Evolutionary conservation across 2,797 vertebrate genomes (phyloP).

Genomic region (Lophotriccus pileatus): DNA sequence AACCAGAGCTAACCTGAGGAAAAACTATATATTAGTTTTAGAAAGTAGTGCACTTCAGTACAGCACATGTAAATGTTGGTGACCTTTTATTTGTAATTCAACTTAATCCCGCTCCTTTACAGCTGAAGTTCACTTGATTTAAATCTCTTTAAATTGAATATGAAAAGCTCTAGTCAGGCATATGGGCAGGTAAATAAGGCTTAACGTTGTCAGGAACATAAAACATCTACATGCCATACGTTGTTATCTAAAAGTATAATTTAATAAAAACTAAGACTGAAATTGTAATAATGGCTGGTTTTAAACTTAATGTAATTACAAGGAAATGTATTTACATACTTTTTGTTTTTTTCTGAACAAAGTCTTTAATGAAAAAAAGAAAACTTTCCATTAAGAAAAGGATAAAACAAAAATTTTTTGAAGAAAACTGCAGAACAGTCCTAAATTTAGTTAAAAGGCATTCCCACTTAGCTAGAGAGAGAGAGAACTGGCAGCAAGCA

Average conservation of each 20-base stretch:
- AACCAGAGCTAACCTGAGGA: background rate
- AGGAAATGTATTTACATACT: background rate
- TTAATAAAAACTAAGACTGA: background rate
- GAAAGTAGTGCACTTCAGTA: background rate
- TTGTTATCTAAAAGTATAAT: background rate
- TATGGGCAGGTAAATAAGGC: background rate
- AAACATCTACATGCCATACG: background rate
- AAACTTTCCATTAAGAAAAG: background rate
- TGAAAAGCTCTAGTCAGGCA: background rate
- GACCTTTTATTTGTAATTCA: background rate
- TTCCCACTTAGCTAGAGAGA: background rate
- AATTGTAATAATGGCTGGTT: background rate
- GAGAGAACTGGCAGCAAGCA: background rate
- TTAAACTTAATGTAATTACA: background rate
- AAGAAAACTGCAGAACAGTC: background rate
- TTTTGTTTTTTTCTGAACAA: background rate
- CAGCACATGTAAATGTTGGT: background rate
- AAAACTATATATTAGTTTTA: background rate
- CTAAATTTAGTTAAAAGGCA: background rate
- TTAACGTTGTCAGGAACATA: background rate
- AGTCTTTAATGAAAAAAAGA: background rate
- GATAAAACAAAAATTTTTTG: background rate
- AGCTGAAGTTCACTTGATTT: background rate
- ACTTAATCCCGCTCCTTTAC: background rate
- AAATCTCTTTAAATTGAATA: background rate